phyloP scores from a whole-genome alignment of 2,797 vertebrate species.

The Premnoplex brunnescens region DNA sequence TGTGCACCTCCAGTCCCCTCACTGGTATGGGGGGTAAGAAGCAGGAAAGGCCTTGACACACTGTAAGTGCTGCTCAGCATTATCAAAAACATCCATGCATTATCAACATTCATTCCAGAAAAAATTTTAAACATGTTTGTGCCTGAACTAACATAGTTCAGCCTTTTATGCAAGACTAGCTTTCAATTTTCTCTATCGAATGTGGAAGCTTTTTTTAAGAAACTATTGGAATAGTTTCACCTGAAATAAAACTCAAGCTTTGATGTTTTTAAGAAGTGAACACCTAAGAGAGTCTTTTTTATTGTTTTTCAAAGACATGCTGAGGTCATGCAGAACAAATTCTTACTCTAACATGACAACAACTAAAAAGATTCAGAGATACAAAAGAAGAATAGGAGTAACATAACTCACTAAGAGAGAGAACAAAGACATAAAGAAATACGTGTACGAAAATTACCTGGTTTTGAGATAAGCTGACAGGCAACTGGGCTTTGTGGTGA shows the following conservation, averaged over 20 bases:
- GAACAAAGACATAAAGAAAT: not conserved
- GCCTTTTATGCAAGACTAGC: not conserved
- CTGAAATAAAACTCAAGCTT: not conserved
- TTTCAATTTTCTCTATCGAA: not conserved
- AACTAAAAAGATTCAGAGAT: not conserved
- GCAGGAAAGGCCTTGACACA: not conserved
- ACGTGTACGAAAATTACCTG: not conserved
- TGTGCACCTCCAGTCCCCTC: fast-evolving
- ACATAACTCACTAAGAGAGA: not conserved
- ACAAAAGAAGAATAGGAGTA: not conserved
- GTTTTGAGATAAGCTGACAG: not conserved
- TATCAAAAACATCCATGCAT: not conserved
- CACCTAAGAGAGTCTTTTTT: not conserved
- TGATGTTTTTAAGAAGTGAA: not conserved
- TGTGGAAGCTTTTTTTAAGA: not conserved
- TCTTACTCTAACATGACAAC: not conserved
- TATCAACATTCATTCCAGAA: not conserved
- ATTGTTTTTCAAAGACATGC: not conserved
- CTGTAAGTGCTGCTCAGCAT: not conserved
- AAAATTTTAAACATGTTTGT: not conserved
- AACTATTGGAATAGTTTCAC: not conserved
- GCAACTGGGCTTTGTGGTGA: not conserved
- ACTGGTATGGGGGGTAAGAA: not conserved
- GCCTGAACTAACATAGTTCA: fast-evolving
- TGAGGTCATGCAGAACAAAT: not conserved